Percentiles rank a stretch among this genome's conserved stretches.
Evolutionary conservation across 2,113 vertebrate genomes (phyloP).

Genomic region (Coturnix japonica): DNA sequence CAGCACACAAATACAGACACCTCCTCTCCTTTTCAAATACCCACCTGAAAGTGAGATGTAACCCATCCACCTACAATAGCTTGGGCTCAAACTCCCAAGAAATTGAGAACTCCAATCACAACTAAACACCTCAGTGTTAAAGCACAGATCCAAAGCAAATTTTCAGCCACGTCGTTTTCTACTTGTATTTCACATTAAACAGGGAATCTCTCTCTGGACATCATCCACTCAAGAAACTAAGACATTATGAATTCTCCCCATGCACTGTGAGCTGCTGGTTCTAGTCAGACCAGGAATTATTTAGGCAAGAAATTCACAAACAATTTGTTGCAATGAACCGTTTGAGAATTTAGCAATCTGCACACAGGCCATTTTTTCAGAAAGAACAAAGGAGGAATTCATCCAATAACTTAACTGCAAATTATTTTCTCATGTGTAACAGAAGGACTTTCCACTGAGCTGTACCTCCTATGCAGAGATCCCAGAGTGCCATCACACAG

Average conservation of each 20-base stretch:
- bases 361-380: conserved; percentile 8
- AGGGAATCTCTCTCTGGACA: neutral
- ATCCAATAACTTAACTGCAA: conserved; percentile 29
- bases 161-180: neutral
- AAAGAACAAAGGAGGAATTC: conserved; percentile 47
- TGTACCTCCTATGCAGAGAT: neutral
- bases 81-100: neutral
- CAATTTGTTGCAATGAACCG: neutral
- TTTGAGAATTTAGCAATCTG: conserved; percentile 33
- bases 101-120: neutral
- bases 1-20: fast-evolving
- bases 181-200: neutral
- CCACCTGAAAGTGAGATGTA: neutral
- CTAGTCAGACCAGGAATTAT: neutral
- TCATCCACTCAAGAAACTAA: neutral
- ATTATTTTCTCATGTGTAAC: conserved; percentile 24
- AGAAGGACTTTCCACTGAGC: neutral
- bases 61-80: neutral
- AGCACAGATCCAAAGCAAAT: neutral
- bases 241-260: neutral
- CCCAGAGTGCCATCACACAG: neutral
- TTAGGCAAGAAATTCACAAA: conserved; percentile 4
- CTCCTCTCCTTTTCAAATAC: neutral
- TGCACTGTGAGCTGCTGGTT: neutral
- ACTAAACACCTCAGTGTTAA: neutral